Evolutionary conservation across 2,797 vertebrate species (phyloP).

Genomic region (Ispidina picta): DNA sequence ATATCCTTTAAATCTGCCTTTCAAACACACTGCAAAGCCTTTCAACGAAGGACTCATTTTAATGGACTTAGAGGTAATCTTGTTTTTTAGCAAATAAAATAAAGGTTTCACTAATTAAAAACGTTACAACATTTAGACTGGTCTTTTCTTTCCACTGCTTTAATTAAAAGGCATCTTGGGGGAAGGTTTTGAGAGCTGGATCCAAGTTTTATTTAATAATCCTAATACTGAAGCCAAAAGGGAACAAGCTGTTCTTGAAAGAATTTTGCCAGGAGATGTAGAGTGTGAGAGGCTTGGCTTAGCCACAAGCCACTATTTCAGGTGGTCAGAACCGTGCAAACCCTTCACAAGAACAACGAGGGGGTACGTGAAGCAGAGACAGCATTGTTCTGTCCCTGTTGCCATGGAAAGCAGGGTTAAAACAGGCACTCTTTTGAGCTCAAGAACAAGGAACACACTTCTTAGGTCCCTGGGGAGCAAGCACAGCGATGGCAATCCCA

Average conservation of each 20-base stretch:
- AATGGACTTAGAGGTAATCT: constrained; percentile 49
- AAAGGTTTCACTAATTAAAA: constrained; percentile 63
- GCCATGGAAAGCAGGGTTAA: constrained; percentile 1
- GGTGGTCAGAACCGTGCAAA: not conserved
- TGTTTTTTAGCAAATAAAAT: constrained; percentile 61
- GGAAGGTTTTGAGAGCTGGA: not conserved
- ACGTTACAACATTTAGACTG: constrained; percentile 28
- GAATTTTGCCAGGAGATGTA: not conserved
- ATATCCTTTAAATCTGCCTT: constrained; percentile 47
- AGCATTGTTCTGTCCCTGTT: not conserved
- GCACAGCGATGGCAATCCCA: rapidly evolving
- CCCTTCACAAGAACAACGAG: not conserved
- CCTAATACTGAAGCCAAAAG: not conserved
- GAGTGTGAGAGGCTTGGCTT: not conserved
- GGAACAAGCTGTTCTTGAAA: constrained; percentile 26
- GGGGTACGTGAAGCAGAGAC: not conserved
- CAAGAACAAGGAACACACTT: not conserved
- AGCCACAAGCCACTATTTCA: not conserved
- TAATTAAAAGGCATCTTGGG: constrained; percentile 61
- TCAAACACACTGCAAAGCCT: constrained; percentile 13
- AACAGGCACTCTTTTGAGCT: not conserved
- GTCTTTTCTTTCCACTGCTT: constrained; percentile 40
- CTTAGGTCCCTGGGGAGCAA: not conserved
- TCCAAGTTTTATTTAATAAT: constrained; percentile 44
- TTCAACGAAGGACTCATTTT: constrained; percentile 13